Evolutionary conservation across 2,113 vertebrate genomes (phyloP).

Genomic region (Pterocles gutturalis): DNA sequence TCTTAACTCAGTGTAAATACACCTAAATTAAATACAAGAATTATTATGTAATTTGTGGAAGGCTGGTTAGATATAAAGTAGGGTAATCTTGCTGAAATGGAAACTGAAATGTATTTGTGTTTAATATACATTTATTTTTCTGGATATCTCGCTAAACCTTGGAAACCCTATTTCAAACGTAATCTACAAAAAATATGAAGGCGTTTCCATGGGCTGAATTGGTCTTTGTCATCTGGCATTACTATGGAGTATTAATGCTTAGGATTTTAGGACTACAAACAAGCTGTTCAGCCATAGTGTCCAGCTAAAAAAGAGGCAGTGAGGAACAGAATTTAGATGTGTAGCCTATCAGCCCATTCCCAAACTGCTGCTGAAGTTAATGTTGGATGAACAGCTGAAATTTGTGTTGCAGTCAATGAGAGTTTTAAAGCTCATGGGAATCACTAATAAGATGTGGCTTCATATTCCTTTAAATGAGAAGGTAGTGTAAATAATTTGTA

Average conservation of each 20-base stretch:
- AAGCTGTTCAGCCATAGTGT: not conserved
- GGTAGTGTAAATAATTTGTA: not conserved
- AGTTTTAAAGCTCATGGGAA: not conserved
- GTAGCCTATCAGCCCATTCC: not conserved
- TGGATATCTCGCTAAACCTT: conserved; percentile 8
- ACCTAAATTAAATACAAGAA: conserved; percentile 3
- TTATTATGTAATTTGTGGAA: conserved; percentile 34
- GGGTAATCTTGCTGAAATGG: conserved; percentile 16
- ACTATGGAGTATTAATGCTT: not conserved
- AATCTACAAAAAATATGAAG: not conserved
- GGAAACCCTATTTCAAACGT: conserved; percentile 30
- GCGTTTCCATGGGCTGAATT: conserved; percentile 4
- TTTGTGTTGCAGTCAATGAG: not conserved
- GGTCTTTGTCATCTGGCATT: conserved; percentile 8
- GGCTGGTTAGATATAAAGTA: conserved; percentile 36
- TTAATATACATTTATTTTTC: conserved; percentile 49
- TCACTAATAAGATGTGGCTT: not conserved
- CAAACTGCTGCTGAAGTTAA: not conserved
- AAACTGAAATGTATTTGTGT: conserved; percentile 39
- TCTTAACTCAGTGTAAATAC: conserved; percentile 33
- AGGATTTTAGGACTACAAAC: not conserved
- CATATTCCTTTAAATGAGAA: not conserved
- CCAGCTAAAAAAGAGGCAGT: not conserved
- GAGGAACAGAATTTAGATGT: not conserved
- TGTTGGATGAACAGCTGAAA: not conserved